phyloP scores from a whole-genome alignment of 1,140 invertebrate genomes.

The Lanistes nyassanus region DNA sequence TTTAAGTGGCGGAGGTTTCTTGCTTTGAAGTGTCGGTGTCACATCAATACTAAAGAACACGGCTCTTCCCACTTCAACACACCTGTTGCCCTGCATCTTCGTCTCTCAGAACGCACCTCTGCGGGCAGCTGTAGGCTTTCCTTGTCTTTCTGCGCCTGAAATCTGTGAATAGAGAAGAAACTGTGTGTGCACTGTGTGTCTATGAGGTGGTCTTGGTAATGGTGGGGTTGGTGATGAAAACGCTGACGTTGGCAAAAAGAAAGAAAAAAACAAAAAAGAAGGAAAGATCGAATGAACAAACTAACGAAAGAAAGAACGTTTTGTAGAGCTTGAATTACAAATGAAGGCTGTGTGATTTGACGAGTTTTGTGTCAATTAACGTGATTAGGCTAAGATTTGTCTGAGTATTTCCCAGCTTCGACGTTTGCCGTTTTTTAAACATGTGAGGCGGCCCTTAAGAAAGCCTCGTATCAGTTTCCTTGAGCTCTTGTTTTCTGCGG shows the following conservation, averaged over 20 bases:
- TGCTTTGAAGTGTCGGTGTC: too few species aligned
- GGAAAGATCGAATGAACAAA: background rate
- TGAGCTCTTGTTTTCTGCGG: background rate
- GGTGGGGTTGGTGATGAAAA: background rate
- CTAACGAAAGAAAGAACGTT: too few species aligned
- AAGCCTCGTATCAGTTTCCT: too few species aligned
- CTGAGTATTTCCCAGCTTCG: too few species aligned
- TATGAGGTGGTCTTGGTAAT: background rate
- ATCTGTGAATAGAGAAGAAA: background rate
- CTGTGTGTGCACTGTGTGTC: background rate
- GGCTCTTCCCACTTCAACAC: conserved; percentile 64
- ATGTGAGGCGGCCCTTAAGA: too few species aligned
- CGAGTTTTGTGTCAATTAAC: too few species aligned
- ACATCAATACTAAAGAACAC: too few species aligned
- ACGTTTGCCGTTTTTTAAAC: too few species aligned
- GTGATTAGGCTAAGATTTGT: too few species aligned
- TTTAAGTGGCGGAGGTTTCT: too few species aligned
- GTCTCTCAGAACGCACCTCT: background rate
- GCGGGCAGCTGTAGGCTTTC: background rate
- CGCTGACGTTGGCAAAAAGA: background rate
- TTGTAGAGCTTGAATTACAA: too few species aligned
- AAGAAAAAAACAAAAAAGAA: conserved; percentile 3
- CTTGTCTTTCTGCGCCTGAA: background rate
- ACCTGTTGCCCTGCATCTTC: conserved; percentile 41
- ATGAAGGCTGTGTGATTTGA: too few species aligned